Conservation (phyloP, 2,888 invertebrate species). For the Lamellibrachia columna region DNA sequence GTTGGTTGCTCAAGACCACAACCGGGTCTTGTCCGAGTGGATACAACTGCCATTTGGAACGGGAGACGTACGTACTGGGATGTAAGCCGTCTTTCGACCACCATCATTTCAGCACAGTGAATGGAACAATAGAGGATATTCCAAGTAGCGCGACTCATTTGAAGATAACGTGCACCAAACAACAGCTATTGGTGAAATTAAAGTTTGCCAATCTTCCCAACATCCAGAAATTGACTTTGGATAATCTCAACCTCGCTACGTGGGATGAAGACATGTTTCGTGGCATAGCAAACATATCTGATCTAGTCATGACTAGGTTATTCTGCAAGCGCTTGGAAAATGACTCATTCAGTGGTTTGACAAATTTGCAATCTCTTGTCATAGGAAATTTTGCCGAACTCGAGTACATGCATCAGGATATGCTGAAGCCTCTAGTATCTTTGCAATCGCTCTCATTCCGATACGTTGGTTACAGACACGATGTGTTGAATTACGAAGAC, state of each 20-base stretch:
- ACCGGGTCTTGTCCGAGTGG: neutral
- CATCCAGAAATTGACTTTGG: neutral
- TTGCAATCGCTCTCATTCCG: too few species aligned
- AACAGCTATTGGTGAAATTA: neutral
- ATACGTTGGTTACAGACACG: too few species aligned
- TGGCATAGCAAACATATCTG: neutral
- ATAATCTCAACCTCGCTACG: neutral
- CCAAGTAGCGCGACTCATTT: neutral
- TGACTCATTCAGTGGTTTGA: neutral
- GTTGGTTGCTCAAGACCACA: neutral
- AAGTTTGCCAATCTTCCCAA: neutral
- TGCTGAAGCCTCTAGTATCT: too few species aligned
- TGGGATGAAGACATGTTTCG: slow-evolving; percentile 8
- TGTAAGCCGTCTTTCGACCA: neutral
- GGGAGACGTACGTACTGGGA: neutral
- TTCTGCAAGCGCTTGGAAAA: neutral
- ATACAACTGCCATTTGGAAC: neutral
- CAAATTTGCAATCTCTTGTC: neutral
- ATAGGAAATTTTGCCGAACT: too few species aligned
- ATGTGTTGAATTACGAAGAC: too few species aligned
- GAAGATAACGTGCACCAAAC: neutral
- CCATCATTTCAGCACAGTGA: neutral
- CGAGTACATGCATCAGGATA: too few species aligned
- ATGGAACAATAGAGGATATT: neutral
- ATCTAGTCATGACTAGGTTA: neutral